phyloP scores from a whole-genome alignment of 2,888 invertebrate species.

The Xestia xanthographa region DNA sequence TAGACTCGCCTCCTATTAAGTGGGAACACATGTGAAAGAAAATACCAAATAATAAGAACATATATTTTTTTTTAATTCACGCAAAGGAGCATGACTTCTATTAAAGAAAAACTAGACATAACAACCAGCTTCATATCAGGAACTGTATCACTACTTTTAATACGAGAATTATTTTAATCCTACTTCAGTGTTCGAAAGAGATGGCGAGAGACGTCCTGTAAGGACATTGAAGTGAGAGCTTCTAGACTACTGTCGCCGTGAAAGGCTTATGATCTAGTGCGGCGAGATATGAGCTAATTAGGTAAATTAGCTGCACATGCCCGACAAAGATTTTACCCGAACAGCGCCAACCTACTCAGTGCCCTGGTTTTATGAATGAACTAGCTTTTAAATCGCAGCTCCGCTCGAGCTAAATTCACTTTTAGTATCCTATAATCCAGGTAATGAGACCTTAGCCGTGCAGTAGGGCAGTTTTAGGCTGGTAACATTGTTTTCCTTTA shows the following conservation, averaged over 20 bases:
- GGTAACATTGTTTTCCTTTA: neutral
- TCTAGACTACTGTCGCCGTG: constrained; percentile 1
- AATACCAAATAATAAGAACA: neutral
- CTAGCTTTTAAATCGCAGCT: neutral
- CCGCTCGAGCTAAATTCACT: neutral
- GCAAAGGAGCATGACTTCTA: neutral
- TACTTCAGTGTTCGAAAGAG: neutral
- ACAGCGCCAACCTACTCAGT: constrained; percentile 20
- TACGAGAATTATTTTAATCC: neutral
- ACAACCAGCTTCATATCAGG: neutral
- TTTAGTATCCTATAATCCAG: neutral
- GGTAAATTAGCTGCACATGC: constrained; percentile 40
- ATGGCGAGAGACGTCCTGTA: neutral
- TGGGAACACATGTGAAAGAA: neutral
- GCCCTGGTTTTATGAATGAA: constrained; percentile 15
- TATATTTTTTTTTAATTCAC: neutral
- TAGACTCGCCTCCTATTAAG: neutral
- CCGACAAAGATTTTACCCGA: constrained; percentile 51
- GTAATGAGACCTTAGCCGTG: neutral
- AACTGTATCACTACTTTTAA: neutral
- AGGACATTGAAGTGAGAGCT: neutral
- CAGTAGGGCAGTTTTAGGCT: neutral
- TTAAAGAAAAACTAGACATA: neutral
- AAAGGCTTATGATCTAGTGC: constrained; percentile 43
- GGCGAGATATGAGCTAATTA: constrained; percentile 45